These are phyloP conservation scores for Orestias chungarensis DNA, from an alignment of 2,797 vertebrate genomes.

Conservation along the genomic window DNA sequence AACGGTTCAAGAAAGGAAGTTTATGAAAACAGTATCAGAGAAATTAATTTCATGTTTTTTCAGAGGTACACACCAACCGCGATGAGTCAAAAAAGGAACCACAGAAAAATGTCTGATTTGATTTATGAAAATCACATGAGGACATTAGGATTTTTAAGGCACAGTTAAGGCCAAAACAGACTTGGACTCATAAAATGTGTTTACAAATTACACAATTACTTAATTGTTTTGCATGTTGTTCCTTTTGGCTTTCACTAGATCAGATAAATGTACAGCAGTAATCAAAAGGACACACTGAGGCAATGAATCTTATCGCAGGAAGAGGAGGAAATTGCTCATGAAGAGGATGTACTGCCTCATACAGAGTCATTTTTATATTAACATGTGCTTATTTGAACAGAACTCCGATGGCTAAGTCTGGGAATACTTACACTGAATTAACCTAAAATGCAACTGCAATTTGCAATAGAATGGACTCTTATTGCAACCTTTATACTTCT, in stretches of 20 bases:
- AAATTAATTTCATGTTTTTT: constrained; percentile 39
- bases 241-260: constrained; percentile 51
- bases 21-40: constrained; percentile 58
- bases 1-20: constrained; percentile 48
- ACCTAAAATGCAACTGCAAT: constrained; percentile 14
- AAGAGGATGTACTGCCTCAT: constrained; percentile 56
- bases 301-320: constrained; percentile 74
- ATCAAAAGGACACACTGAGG: constrained; percentile 47
- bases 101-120: constrained; percentile 43
- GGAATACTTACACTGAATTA: constrained; percentile 16
- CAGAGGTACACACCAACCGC: constrained; percentile 38
- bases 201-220: constrained; percentile 10
- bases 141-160: constrained; percentile 23
- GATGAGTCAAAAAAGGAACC: constrained; percentile 38
- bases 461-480: constrained; percentile 14
- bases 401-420: constrained; percentile 28
- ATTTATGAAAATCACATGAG: constrained; percentile 21
- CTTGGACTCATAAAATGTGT: constrained; percentile 8
- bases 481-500: background rate
- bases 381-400: constrained; percentile 34
- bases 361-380: constrained; percentile 23
- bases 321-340: constrained; percentile 72
- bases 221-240: constrained; percentile 37
- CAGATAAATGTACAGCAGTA: constrained; percentile 65
- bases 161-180: constrained; percentile 24